phyloP scores from a whole-genome alignment of 2,113 vertebrate species.

The Hippocampus guttulatus region DNA sequence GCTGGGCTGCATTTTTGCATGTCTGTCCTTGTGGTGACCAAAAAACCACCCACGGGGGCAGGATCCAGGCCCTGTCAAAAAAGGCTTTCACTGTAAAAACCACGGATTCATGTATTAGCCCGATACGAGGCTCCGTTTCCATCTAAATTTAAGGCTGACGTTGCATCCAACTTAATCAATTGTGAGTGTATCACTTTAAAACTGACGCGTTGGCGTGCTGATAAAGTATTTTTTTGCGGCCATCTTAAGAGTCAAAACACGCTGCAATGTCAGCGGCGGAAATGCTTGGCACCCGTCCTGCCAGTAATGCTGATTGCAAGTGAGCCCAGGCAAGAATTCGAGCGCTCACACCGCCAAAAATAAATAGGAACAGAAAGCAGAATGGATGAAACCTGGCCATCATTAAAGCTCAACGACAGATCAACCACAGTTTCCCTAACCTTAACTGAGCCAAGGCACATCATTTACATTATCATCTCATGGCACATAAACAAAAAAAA shows the following conservation, averaged over 20 bases:
- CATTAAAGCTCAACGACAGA: not conserved
- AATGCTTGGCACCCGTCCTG: not conserved
- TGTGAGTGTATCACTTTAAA: not conserved
- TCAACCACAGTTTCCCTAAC: too few species aligned
- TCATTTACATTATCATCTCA: too few species aligned
- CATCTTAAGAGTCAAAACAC: not conserved
- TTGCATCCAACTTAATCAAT: not conserved
- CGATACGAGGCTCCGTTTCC: not conserved
- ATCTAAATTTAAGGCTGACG: not conserved
- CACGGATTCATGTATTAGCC: not conserved
- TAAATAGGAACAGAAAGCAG: not conserved
- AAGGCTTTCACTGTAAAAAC: not conserved
- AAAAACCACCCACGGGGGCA: conserved; percentile 9
- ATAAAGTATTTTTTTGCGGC: not conserved
- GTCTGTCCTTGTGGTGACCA: conserved; percentile 3
- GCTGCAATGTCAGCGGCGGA: not conserved
- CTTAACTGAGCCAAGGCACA: too few species aligned
- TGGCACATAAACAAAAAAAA: too few species aligned
- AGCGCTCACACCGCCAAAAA: not conserved
- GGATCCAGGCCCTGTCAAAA: not conserved
- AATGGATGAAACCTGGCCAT: not conserved
- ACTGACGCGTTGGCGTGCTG: not conserved
- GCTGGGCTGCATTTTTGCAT: conserved; percentile 28
- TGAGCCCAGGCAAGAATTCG: not conserved
- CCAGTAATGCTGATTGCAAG: not conserved